Evolutionary conservation across 2,113 vertebrate species (phyloP).

Genomic region (Diadophis punctatus): DNA sequence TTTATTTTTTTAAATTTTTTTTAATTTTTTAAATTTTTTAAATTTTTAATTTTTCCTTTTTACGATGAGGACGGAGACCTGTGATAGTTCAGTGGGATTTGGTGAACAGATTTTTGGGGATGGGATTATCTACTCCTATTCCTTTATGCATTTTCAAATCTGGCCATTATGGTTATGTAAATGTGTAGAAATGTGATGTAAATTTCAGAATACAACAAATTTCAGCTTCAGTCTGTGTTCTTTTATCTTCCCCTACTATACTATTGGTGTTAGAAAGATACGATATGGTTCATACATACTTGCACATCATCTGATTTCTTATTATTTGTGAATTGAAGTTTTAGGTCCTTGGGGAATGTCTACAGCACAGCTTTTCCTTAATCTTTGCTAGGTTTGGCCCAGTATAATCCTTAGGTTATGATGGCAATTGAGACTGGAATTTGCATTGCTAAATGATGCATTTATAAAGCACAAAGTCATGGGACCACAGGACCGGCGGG

Average conservation of each 20-base stretch:
- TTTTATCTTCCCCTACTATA: neutral
- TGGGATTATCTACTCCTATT: neutral
- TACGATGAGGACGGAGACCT: neutral
- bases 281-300: neutral
- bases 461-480: neutral
- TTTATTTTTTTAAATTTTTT: too few species aligned
- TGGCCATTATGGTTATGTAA: neutral
- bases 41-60: too few species aligned
- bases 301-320: neutral
- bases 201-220: neutral
- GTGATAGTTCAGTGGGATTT: neutral
- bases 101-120: neutral
- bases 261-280: neutral
- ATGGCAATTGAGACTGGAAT: neutral
- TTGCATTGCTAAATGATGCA: neutral
- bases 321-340: neutral
- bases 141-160: neutral
- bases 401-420: neutral
- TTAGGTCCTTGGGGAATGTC: neutral
- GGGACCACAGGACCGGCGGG: neutral
- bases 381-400: neutral
- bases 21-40: too few species aligned
- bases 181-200: neutral
- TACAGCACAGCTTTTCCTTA: neutral
- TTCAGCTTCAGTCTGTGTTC: neutral